Base-by-base conservation (phyloP, 2,888 invertebrate species). In the Didymodactylos carnosus region DNA sequence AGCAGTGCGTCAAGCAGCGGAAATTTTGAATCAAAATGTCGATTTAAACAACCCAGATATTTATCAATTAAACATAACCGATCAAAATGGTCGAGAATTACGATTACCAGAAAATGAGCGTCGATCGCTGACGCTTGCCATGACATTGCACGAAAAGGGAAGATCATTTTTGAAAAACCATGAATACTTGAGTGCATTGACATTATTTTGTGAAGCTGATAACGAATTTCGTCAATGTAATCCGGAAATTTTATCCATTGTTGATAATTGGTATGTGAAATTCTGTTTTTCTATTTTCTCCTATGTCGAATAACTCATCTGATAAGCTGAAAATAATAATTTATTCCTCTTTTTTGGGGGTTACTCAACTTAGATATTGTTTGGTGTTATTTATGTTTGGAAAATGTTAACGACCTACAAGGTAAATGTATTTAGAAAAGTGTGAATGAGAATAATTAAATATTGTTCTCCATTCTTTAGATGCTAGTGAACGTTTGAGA, bases 321-420 rank as follows among this genome's bases (percentile, higher is more conserved):
- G 13, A 53, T 16, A 2, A 29, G 19, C 1, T 16, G 14, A 3
- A 16, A 51, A 25, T 14, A 5, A 25, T n/a, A 6, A 10, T 27
- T 11, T 51, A 10, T 27, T 25, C 14, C 5, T 35, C 11, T 62
- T 3, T 29, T 5, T 62, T 62, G 35, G 62, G 62, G 62, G 0
- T 85, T 91, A 8, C 85, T 91, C 41, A 90, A 91, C 83, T 84
- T 92, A 79, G 91, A 92, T 83, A 89, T 91, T 77, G 88, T 90
- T n/a, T 92, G 92, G 91, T 90, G 91, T 82, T 91, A 91, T 84
- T 86, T 91, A 72, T 88, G 88, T 79, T 85, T 92, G 35, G 87
- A 88, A 81, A 88, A 87, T 80, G 86, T 91, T 46, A 85, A 87
- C 0, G 88, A 89, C 78, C 82, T 89, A 70, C 88, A 88, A 1